Base-by-base conservation (phyloP, 2,113 vertebrate genomes). In the Saccopteryx bilineata region DNA sequence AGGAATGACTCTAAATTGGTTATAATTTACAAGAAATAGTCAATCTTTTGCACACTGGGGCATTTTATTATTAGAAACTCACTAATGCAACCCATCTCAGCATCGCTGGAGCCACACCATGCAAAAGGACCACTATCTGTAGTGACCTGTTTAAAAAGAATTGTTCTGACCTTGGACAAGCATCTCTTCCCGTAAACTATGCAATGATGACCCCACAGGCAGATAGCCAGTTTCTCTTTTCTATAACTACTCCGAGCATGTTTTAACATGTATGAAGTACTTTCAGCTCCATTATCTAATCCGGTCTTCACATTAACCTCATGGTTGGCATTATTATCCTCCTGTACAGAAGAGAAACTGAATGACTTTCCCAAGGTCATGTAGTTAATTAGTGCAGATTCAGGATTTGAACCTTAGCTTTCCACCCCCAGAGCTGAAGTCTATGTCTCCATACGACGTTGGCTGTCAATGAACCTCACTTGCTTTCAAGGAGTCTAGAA, bases 121-220 rank as follows among this genome's bases (percentile, higher is more conserved):
- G 14, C 48, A 0, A 15, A 24, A 92, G 66, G 65, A 79, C 74
- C 72, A 61, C 82, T 69, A 14, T 75, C 81, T 56, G 74, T 21
- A 85, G 48, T 81, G 85, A 78, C 66, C 86, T 72, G 60, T 91
- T 97, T 88, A 72, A 84, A 88, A 78, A 68, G 72, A 94, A 86
- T 94, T 48, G 28, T 39, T 23, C 17, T 54, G 72, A 60, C 81
- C 88, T 80, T 90, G 48, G 52, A 50, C n/a, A n/a, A 87, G 46
- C 63, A 69, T 92, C 85, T 95, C 85, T 94, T 92, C 91, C 74
- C 93, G 85, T 88, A 95, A 94, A 96, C 75, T 87, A 84, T 61
- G 78, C 86, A 14, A 75, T 65, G 68, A 96, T 83, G 93, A 83
- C 78, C 48, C 84, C 56, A 48, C 21, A 65, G 92, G 74, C 94